Percentiles rank a stretch among this genome's conserved stretches.
phyloP scores from a whole-genome alignment of 1,140 invertebrate species.

The Drosophila quadrilineata region DNA sequence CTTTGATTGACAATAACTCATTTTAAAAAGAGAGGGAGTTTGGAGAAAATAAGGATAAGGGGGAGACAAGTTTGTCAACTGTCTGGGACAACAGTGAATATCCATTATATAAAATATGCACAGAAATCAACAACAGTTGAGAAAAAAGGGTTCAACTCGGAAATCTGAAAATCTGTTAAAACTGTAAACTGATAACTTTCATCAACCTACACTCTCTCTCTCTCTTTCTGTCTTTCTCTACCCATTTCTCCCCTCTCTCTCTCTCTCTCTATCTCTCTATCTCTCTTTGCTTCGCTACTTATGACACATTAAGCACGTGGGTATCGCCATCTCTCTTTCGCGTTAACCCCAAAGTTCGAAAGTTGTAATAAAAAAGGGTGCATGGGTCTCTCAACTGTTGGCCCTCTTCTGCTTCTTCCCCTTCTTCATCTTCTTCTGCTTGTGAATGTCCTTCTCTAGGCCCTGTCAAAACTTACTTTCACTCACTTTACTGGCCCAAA shows the following conservation, averaged over 20 bases:
- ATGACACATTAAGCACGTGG: conserved; percentile 42
- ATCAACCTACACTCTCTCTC: conserved; percentile 16
- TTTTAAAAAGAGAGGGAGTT: background rate
- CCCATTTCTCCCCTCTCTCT: too few relatives aligned
- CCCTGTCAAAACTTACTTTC: too few relatives aligned
- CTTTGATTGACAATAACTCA: too few relatives aligned
- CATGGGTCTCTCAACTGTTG: background rate
- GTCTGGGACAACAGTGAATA: background rate
- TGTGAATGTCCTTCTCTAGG: too few relatives aligned
- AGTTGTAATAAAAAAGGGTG: conserved; percentile 9
- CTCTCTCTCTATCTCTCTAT: too few relatives aligned
- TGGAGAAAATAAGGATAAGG: background rate
- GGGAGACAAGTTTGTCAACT: background rate
- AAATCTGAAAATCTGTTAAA: too few relatives aligned
- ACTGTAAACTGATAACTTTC: conserved; percentile 40
- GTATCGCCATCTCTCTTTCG: conserved; percentile 12
- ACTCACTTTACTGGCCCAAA: too few relatives aligned
- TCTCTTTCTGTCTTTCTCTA: too few relatives aligned
- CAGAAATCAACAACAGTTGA: background rate
- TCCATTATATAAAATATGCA: conserved; percentile 8
- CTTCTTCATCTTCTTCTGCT: too few relatives aligned
- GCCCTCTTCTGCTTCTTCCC: too few relatives aligned
- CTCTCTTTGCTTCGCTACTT: conserved; percentile 19
- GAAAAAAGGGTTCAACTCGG: background rate
- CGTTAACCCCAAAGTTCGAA: conserved; percentile 12